phyloP scores from a whole-genome alignment of 2,797 vertebrate species.

The Urophycis tenuis region DNA sequence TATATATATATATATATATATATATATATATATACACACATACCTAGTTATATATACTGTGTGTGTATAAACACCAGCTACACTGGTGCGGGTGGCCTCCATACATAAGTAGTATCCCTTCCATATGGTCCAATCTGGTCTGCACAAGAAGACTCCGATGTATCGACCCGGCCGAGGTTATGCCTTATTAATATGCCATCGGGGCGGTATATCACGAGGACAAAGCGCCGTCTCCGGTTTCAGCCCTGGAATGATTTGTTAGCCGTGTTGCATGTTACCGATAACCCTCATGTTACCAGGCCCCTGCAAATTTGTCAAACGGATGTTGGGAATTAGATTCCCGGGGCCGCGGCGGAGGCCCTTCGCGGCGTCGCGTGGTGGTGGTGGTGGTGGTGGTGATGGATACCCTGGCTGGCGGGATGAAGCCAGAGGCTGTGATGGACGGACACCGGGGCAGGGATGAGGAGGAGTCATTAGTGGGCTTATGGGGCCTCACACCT shows the following conservation, averaged over 20 bases:
- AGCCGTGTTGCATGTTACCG: slow-evolving; percentile 61
- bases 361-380: neutral
- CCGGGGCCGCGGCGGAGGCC: slow-evolving; percentile 27
- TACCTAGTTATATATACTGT: neutral
- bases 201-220: slow-evolving; percentile 55
- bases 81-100: slow-evolving; percentile 26
- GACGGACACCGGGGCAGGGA: slow-evolving; percentile 43
- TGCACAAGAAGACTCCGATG: slow-evolving; percentile 25
- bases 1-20: neutral
- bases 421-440: slow-evolving; percentile 41
- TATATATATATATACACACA: neutral
- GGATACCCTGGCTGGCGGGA: slow-evolving; percentile 5
- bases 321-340: slow-evolving; percentile 63
- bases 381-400: neutral
- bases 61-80: too few relatives aligned
- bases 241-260: slow-evolving; percentile 65
- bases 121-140: slow-evolving; percentile 40
- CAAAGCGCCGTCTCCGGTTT: slow-evolving; percentile 60
- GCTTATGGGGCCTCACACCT: neutral
- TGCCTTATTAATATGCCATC: slow-evolving; percentile 61
- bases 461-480: slow-evolving; percentile 27
- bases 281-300: slow-evolving; percentile 55
- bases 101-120: slow-evolving; percentile 45
- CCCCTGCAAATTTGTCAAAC: slow-evolving; percentile 61
- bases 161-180: slow-evolving; percentile 43